phyloP scores from a whole-genome alignment of 2,888 invertebrate species.

The Agrotis segetum region DNA sequence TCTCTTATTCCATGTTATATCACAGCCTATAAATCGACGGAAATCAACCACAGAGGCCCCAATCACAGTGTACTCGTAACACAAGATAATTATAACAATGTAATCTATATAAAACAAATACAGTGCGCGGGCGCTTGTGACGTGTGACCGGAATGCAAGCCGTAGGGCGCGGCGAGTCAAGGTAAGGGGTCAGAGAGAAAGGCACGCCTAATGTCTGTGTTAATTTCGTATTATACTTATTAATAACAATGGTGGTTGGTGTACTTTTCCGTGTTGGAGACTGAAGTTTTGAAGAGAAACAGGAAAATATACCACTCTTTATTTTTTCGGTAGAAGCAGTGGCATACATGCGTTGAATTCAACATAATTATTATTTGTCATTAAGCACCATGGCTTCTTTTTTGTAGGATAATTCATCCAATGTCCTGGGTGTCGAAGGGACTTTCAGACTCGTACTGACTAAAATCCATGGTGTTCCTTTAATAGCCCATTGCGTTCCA shows the following conservation, averaged over 20 bases:
- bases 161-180: conserved; percentile 89
- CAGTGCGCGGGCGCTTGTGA: conserved; percentile 73
- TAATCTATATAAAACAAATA: conserved; percentile 69
- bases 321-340: background rate
- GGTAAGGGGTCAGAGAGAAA: conserved; percentile 89
- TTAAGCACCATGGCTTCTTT: too few relatives aligned
- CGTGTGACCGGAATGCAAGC: conserved; percentile 83
- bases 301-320: background rate
- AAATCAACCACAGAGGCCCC: conserved; percentile 42
- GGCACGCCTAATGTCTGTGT: conserved; percentile 83
- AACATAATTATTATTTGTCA: too few relatives aligned
- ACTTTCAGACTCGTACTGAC: too few relatives aligned
- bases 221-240: conserved; percentile 76
- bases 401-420: too few relatives aligned
- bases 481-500: too few relatives aligned
- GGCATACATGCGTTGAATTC: background rate
- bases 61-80: conserved; percentile 57
- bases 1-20: too few relatives aligned
- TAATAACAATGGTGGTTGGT: conserved; percentile 32
- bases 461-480: too few relatives aligned
- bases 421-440: too few relatives aligned
- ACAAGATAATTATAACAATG: conserved; percentile 69
- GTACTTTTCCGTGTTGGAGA: background rate
- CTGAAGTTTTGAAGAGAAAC: background rate
- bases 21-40: too few relatives aligned